Percentiles rank a stretch among this genome's conserved stretches.
Evolutionary conservation across 2,113 vertebrate species (phyloP).

Genomic region (Myodes glareolus): DNA sequence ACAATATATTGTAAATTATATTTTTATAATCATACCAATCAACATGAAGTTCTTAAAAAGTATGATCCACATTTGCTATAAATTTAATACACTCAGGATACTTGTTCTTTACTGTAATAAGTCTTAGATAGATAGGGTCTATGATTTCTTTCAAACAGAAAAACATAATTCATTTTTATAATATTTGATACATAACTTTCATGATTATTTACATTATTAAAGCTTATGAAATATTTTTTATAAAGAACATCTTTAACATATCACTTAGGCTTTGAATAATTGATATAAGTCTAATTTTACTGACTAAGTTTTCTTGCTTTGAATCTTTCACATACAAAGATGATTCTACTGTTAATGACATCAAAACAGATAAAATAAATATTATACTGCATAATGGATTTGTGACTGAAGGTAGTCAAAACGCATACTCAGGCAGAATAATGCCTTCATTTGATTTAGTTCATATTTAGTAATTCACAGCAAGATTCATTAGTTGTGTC

Average conservation of each 20-base stretch:
- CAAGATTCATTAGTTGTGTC: neutral
- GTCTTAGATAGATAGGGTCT: neutral
- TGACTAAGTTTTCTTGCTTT: neutral
- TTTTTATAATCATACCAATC: neutral
- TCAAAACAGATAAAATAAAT: neutral
- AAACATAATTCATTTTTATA: neutral
- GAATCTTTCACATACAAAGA: neutral
- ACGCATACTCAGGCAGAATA: neutral
- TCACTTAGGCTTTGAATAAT: neutral
- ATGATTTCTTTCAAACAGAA: neutral
- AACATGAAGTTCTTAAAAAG: neutral
- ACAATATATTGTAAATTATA: neutral
- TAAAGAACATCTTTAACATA: neutral
- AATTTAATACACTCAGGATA: neutral
- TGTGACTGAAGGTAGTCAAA: neutral
- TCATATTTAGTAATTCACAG: neutral
- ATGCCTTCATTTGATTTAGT: neutral
- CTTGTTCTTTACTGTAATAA: neutral
- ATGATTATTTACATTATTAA: neutral
- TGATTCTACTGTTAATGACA: neutral
- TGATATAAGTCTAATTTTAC: neutral
- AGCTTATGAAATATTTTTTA: neutral
- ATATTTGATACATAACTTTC: neutral
- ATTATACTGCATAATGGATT: neutral
- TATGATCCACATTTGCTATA: neutral